Conservation (phyloP, 2,113 vertebrate genomes). For the Strigops habroptila region DNA sequence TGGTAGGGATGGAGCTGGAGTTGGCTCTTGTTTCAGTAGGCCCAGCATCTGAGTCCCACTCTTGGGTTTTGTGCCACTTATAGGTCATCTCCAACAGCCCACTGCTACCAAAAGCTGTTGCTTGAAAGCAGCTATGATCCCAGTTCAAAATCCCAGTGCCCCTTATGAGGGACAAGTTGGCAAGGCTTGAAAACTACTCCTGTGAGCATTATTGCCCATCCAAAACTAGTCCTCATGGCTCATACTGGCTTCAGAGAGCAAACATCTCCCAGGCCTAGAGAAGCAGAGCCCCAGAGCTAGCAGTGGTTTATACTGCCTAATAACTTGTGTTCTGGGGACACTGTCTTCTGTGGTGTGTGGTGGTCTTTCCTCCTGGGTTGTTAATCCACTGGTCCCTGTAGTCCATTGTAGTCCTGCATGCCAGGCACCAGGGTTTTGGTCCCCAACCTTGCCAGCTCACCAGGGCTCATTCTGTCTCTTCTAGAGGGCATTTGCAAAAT, state of each 20-base stretch:
- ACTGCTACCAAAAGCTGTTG: neutral
- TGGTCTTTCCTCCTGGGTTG: neutral
- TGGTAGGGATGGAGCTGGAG: neutral
- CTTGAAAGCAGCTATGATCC: neutral
- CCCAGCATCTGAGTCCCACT: neutral
- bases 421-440: neutral
- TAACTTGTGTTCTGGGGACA: neutral
- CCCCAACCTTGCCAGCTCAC: neutral
- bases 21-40: neutral
- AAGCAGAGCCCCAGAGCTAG: neutral
- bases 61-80: neutral
- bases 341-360: neutral
- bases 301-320: neutral
- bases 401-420: neutral
- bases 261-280: neutral
- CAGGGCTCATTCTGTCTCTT: neutral
- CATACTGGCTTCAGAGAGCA: neutral
- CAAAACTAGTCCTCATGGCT: neutral
- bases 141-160: neutral
- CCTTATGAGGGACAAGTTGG: neutral
- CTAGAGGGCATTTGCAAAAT: neutral
- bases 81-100: neutral
- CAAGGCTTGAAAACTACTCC: neutral
- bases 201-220: accelerated
- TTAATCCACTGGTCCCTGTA: neutral